These are phyloP conservation scores for Amphipyra tragopoginis DNA, from an alignment of 2,888 invertebrate genomes.

Conservation along the genomic window DNA sequence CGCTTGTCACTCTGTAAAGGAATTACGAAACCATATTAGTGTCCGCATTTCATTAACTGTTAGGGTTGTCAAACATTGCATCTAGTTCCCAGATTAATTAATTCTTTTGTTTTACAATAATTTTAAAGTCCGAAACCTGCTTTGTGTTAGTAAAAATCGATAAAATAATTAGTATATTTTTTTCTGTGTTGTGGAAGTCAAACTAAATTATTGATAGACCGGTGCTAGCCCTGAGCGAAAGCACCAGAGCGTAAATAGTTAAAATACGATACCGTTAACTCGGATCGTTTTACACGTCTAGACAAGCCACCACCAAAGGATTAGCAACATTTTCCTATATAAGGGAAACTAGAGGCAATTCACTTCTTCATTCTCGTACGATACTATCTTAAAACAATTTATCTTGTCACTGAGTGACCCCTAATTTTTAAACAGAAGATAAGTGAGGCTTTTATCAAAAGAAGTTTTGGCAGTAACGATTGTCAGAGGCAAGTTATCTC, in stretches of 20 bases:
- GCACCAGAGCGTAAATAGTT: conserved; percentile 68
- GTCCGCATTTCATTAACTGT: conserved; percentile 59
- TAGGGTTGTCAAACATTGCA: conserved; percentile 57
- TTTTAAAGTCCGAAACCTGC: background rate
- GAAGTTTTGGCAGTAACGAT: conserved; percentile 61
- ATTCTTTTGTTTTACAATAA: background rate
- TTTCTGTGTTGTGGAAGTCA: background rate
- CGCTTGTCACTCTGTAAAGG: conserved; percentile 74
- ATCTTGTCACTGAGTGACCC: conserved; percentile 50
- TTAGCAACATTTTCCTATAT: conserved; percentile 63
- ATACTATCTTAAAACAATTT: conserved; percentile 13
- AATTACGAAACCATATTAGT: conserved; percentile 80
- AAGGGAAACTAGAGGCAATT: conserved; percentile 31
- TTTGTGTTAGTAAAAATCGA: background rate
- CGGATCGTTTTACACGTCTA: conserved; percentile 69
- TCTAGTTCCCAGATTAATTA: background rate
- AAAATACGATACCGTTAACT: conserved; percentile 71
- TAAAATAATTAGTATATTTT: background rate
- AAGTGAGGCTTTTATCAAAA: conserved; percentile 58
- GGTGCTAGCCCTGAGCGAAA: conserved; percentile 65
- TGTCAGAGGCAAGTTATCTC: conserved; percentile 59
- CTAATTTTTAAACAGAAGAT: conserved; percentile 57
- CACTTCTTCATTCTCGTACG: conserved; percentile 16
- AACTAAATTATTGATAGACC: conserved; percentile 18
- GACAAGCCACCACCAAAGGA: conserved; percentile 53